phyloP scores from a whole-genome alignment of 1,140 invertebrate species.

The Brachionus manjavacas region DNA sequence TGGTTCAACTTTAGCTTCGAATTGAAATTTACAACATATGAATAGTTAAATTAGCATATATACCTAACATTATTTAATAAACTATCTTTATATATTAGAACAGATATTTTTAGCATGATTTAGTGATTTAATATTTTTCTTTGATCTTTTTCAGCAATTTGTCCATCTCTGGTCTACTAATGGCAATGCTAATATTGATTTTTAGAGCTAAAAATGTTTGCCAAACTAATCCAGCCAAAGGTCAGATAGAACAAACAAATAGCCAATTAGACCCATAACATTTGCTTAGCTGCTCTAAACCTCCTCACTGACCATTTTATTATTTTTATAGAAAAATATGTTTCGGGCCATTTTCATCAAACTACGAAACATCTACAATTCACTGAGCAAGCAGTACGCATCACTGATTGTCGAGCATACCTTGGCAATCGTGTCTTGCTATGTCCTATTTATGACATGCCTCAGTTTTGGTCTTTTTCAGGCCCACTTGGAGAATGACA shows the following conservation, averaged over 20 bases:
- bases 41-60: neutral
- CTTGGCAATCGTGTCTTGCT: neutral
- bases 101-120: neutral
- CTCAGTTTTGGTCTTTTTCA: conserved; percentile 24
- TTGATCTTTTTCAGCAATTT: neutral
- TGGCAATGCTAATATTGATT: neutral
- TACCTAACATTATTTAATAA: no score
- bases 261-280: neutral
- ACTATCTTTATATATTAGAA: neutral
- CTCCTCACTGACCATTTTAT: neutral
- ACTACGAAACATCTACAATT: conserved; percentile 23
- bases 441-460: neutral
- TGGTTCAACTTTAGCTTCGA: neutral
- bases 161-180: neutral
- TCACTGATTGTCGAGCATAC: conserved; percentile 3
- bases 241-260: neutral
- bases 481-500: neutral
- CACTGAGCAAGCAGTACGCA: neutral
- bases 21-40: neutral
- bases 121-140: neutral
- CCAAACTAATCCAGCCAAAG: neutral
- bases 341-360: conserved; percentile 31
- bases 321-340: conserved; percentile 29
- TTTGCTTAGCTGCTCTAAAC: neutral
- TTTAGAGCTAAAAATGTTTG: neutral